Evolutionary conservation across 2,888 invertebrate species (phyloP), one percentile per base, ranked within the genome.

Genomic region (Lepidocyrtoides sp.): DNA sequence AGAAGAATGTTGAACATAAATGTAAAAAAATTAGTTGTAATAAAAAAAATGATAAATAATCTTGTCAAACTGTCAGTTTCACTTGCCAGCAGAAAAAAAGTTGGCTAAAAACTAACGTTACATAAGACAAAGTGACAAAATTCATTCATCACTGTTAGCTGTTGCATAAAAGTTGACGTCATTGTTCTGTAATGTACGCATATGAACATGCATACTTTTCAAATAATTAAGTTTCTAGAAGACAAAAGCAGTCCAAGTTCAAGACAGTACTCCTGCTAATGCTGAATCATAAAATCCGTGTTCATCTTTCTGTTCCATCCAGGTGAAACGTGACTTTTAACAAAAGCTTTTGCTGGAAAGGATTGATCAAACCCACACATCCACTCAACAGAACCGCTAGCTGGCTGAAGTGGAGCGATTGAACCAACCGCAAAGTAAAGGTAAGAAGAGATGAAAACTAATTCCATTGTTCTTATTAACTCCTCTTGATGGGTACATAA

Each of bases 31-130:
- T 23, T 63, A 2, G 32, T 69, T 36, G 36, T 3, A 29, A 29
- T 63, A 10, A 72, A 72, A n/a, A 72, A 72, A 17, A 41, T 72
- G 41, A 72, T 72, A 72, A 72, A 72, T 44, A 72, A 44, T 41
- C 69, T 41, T 72, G 69, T 72, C 69, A 72, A 72, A 8, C 69
- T 72, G 69, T 72, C 69, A 41, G 69, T 72, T 36, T 12, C 69
- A 72, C 17, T 72, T 72, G 69, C 66, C 36, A 69, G 41, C 41
- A 20, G 12, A 72, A 72, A 5, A 17, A n/a, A 12, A n/a, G 2
- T 54, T 48, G 48, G 4, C 12, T 72, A 72, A 44, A 72, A 72
- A 29, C 5, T 4, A n/a, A 1, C 41, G 20, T 41, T 41, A 23
- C 20, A 17, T 41, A 23, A 41, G 23, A 72, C 14, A 32, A 10